Percentiles rank a stretch among this genome's conserved stretches.
phyloP scores from a whole-genome alignment of 2,888 invertebrate genomes.

The Orthosia cruda region DNA sequence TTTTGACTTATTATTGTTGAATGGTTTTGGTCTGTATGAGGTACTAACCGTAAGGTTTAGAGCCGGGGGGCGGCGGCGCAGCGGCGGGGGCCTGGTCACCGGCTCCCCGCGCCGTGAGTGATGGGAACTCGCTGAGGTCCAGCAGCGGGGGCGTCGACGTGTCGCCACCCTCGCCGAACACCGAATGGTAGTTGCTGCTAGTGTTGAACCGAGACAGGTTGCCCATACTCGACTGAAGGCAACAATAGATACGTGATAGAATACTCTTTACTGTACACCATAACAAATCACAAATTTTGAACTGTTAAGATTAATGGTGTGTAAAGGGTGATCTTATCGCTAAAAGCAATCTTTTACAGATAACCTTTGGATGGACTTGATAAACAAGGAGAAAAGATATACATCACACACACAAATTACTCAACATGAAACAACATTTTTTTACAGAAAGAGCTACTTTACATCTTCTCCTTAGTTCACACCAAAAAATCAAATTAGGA shows the following conservation, averaged over 20 bases:
- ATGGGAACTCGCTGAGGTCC: conserved; percentile 98
- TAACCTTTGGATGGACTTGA: background rate
- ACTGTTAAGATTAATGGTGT: background rate
- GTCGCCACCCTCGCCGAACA: conserved; percentile 95
- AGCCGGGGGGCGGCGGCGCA: conserved; percentile 97
- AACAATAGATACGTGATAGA: conserved; percentile 9
- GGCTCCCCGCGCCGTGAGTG: conserved; percentile 96
- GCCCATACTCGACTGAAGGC: conserved; percentile 92
- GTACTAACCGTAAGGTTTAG: conserved; percentile 97
- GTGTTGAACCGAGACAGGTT: conserved; percentile 92
- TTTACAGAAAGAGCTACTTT: background rate
- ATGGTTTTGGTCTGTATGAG: background rate
- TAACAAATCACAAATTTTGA: background rate
- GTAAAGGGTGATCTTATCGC: too few relatives aligned
- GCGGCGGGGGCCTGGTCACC: conserved; percentile 95
- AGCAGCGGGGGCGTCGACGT: conserved; percentile 96
- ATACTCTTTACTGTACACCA: background rate
- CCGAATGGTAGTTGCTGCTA: conserved; percentile 96
- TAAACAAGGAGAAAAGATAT: background rate
- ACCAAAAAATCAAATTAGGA: conserved; percentile 18
- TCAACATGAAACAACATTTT: background rate
- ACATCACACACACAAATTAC: background rate
- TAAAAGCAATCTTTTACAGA: background rate
- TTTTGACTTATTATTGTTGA: too few relatives aligned
- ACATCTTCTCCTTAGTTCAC: conserved; percentile 8